Conservation (phyloP, 2,888 invertebrate genomes). For the Cosmia trapezina region DNA sequence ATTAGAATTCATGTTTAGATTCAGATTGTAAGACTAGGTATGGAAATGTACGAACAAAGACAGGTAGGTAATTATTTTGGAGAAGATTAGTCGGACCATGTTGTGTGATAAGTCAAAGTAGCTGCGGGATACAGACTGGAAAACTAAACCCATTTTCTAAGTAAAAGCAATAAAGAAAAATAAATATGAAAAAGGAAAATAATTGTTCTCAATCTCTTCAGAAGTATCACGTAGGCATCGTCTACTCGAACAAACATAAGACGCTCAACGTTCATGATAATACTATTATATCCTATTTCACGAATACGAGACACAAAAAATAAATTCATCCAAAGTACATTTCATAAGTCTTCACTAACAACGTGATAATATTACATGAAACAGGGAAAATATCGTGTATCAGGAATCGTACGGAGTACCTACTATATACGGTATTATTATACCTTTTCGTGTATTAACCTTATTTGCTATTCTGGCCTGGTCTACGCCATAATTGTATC, state of each 20-base stretch:
- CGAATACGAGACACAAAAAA: conserved; percentile 73
- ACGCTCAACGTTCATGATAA: conserved; percentile 64
- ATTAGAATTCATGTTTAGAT: background rate
- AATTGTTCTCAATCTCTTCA: conserved; percentile 45
- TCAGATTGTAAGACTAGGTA: background rate
- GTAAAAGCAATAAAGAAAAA: conserved; percentile 36
- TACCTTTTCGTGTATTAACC: conserved; percentile 50
- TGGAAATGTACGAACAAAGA: background rate
- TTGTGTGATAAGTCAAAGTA: background rate
- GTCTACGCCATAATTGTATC: conserved; percentile 40
- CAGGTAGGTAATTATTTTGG: background rate
- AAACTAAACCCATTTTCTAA: background rate
- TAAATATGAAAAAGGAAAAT: conserved; percentile 32
- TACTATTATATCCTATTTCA: conserved; percentile 77
- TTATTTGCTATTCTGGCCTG: conserved; percentile 53
- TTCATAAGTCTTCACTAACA: conserved; percentile 82
- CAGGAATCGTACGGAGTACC: conserved; percentile 66
- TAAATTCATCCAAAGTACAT: conserved; percentile 77
- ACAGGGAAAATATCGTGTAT: conserved; percentile 79
- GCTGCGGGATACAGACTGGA: background rate
- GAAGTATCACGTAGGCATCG: conserved; percentile 36
- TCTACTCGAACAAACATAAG: conserved; percentile 60
- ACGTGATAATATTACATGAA: conserved; percentile 82
- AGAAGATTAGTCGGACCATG: background rate
- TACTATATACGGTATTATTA: conserved; percentile 33